Base-by-base conservation (phyloP, 2,113 vertebrate genomes). In the Toxostoma redivivum region DNA sequence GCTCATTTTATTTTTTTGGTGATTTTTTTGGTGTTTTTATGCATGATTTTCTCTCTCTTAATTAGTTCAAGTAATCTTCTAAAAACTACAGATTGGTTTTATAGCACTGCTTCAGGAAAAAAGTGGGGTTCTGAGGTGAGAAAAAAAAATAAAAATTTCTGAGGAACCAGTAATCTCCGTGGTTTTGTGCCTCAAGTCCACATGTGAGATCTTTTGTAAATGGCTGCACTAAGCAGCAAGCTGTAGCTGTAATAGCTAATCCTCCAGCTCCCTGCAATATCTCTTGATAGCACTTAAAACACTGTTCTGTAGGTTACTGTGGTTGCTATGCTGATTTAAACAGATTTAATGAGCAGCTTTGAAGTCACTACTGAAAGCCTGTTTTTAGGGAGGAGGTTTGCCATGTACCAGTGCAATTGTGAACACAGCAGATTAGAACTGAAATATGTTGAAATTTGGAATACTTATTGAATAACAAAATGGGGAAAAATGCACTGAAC, bases 251-350 rank as follows among this genome's bases (percentile, higher is more conserved):
- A 92, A 42, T 7, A 86, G 66, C 54, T 93, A 88, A 93, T 86
- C 54, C 56, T 72, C 51, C 77, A 74, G 64, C 67, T 90, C 79
- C 83, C 79, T 94, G 85, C 72, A 31, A 7, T 27, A 56, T 81
- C 94, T 95, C 90, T 37, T 86, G 92, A 92, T 79, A 88, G 76
- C 80, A 78, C 86, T 83, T 93, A 74, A 86, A 88, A 40, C 78
- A 47, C 88, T 56, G 15, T 90, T 92, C 90, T 67, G 67, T 67
- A 83, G 51, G 65, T 93, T 90, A 60, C 82, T 56, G 50, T 92
- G 80, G 91, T 92, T 96, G 80, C 90, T 88, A 58, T 84, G 82
- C 60, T 80, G 82, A 71, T 93, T 95, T 79, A 94, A 94, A 88
- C 11, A 84, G 86, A 81, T 76, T 91, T 94, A 94, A 92, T 87